phyloP scores from a whole-genome alignment of 2,888 invertebrate genomes.

The Linyphia triangularis region DNA sequence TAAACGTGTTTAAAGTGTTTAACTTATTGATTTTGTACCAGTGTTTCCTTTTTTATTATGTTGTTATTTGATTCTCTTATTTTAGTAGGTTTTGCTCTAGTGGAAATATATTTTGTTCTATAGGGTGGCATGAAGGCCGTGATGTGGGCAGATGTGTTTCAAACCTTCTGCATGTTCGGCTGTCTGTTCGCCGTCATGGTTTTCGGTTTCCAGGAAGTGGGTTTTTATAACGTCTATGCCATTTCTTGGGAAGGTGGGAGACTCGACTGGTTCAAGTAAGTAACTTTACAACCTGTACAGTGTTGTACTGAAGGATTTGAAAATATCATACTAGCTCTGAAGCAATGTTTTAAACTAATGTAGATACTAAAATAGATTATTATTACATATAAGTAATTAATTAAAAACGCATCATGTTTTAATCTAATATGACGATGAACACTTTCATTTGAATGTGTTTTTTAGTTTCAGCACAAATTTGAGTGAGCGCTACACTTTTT shows the following conservation, averaged over 20 bases:
- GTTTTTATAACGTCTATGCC: constrained; percentile 86
- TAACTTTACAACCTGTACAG: too few species aligned
- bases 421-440: too few species aligned
- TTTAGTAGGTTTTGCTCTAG: too few species aligned
- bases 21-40: too few species aligned
- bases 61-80: too few species aligned
- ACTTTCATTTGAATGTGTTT: constrained; percentile 77
- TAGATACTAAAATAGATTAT: too few species aligned
- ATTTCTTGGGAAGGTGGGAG: constrained; percentile 86
- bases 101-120: background rate
- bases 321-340: too few species aligned
- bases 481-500: constrained; percentile 91
- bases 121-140: constrained; percentile 94
- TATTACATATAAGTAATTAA: too few species aligned
- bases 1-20: too few species aligned
- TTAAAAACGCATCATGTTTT: too few species aligned
- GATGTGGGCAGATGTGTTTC: constrained; percentile 90
- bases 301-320: too few species aligned
- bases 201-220: constrained; percentile 82
- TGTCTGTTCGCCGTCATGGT: constrained; percentile 89
- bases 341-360: background rate
- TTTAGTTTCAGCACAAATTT: constrained; percentile 88
- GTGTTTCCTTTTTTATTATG: too few species aligned
- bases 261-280: constrained; percentile 82
- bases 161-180: constrained; percentile 89